Conservation (phyloP, 64 coral and sea anemone genomes). For the Orbicella faveolata region DNA sequence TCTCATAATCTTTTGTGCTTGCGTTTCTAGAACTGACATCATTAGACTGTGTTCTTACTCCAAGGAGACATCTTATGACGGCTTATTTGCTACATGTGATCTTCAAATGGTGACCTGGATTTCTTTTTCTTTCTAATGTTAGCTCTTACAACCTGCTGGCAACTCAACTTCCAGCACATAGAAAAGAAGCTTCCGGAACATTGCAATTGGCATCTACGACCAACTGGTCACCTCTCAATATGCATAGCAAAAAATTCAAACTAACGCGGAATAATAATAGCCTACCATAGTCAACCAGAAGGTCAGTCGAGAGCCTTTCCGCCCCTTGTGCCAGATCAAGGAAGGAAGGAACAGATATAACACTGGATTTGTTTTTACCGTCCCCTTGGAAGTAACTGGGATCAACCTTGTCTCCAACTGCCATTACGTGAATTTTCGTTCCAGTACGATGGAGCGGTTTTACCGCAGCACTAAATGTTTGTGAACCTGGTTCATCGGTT, state of each 20-base stretch:
- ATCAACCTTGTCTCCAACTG: constrained; percentile 2
- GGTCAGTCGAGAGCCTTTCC: background rate
- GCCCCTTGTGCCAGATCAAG: background rate
- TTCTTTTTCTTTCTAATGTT: background rate
- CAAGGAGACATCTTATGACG: too few species aligned
- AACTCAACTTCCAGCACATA: background rate
- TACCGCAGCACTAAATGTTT: constrained; percentile 1
- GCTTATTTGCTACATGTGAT: too few species aligned
- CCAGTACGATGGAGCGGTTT: constrained; percentile 18
- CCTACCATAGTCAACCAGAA: constrained; percentile 2
- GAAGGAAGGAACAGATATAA: constrained; percentile 14
- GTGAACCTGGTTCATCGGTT: background rate
- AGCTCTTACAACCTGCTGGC: background rate
- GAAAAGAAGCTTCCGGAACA: background rate
- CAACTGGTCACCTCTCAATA: too few species aligned
- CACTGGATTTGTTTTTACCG: background rate
- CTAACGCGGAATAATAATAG: background rate
- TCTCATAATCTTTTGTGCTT: too few species aligned
- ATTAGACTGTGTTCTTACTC: too few species aligned
- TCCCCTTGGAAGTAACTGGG: background rate
- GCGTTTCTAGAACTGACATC: too few species aligned
- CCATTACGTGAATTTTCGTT: constrained; percentile 10
- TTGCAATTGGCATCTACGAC: too few species aligned
- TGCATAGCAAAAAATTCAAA: background rate
- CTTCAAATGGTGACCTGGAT: too few species aligned